A percentile compares a stretch with the other conserved stretches of the same genome.
These are phyloP conservation scores for Frankliniella fusca DNA, from an alignment of 2,888 invertebrate species.

Conservation along the genomic window DNA sequence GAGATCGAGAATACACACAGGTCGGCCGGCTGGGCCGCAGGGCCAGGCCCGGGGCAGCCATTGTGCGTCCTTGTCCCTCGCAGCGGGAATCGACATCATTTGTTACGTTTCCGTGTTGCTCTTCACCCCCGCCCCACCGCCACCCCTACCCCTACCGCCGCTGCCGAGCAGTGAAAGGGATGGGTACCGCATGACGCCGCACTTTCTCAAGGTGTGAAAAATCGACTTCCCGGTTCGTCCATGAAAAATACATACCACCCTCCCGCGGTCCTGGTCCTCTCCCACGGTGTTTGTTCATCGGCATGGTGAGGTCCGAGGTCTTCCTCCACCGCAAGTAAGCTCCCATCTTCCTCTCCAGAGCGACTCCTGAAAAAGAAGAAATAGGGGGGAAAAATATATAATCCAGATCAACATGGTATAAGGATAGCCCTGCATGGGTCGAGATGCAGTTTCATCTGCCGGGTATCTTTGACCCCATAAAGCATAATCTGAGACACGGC, in stretches of 20 bases:
- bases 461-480: no score
- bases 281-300: background rate
- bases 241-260: background rate
- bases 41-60: background rate
- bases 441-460: no score
- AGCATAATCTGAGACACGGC: background rate
- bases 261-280: background rate
- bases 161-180: background rate
- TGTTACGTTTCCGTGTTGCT: background rate
- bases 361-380: no score
- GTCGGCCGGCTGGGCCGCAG: background rate
- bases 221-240: background rate
- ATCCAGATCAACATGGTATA: no score
- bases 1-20: background rate
- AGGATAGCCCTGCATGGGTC: no score
- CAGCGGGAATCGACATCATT: slow-evolving; percentile 2
- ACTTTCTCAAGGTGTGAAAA: background rate
- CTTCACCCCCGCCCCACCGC: background rate
- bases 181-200: background rate
- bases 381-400: no score
- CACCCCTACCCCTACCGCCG: background rate
- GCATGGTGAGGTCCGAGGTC: no score
- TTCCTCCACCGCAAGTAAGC: no score
- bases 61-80: slow-evolving; percentile 21
- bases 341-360: no score